phyloP scores from a whole-genome alignment of 2,888 invertebrate genomes.

The Mesorhabditis spiculigera region DNA sequence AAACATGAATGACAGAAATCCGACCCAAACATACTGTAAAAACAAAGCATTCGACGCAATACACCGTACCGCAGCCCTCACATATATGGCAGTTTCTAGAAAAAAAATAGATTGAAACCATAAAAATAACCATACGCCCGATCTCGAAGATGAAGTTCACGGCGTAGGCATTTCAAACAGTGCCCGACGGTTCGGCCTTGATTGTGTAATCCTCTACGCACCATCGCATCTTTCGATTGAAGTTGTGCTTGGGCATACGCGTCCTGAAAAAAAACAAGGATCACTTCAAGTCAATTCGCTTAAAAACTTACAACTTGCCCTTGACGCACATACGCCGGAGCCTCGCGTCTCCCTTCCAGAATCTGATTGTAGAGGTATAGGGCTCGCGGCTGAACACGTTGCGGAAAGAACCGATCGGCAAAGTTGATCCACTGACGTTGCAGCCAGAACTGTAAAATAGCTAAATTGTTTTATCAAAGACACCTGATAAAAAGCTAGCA shows the following conservation, averaged over 20 bases:
- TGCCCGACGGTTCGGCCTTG: conserved; percentile 2
- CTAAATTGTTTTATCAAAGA: not conserved
- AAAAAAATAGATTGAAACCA: not conserved
- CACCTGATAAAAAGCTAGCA: not conserved
- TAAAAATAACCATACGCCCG: not conserved
- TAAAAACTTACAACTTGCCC: not conserved
- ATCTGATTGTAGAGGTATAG: conserved; percentile 4
- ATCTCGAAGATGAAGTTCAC: not conserved
- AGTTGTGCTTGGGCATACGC: not conserved
- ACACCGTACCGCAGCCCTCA: not conserved
- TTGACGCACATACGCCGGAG: not conserved
- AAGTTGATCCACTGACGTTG: not conserved
- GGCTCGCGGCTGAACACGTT: not conserved
- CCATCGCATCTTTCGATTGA: not conserved
- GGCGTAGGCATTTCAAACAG: not conserved
- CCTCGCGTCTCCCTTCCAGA: not conserved
- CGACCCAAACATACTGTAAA: not conserved
- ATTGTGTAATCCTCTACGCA: not conserved
- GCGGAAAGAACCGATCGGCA: not conserved
- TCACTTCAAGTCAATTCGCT: too few species aligned
- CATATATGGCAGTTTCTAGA: conserved; percentile 1
- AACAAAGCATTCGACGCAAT: not conserved
- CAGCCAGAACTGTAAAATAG: not conserved
- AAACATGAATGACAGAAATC: not conserved
- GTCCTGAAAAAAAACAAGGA: not conserved